Conservation (phyloP, 2,797 vertebrate species). For the Hypotaenidia philippensis region DNA sequence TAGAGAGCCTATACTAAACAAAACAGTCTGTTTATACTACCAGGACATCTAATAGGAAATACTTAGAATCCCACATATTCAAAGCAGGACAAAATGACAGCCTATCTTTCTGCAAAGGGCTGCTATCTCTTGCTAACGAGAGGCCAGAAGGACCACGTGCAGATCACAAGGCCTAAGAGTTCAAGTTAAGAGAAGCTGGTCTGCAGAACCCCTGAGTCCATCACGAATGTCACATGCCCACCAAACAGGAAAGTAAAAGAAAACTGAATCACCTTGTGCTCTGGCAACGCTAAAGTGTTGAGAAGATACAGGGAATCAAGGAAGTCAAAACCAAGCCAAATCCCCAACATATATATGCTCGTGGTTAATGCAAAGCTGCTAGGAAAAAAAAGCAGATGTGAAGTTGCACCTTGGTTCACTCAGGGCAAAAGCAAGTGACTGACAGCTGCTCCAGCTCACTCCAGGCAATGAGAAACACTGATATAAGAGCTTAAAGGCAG, state of each 20-base stretch:
- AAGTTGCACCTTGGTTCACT: background rate
- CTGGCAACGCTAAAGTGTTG: background rate
- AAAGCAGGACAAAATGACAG: slow-evolving; percentile 9
- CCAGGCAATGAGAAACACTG: background rate
- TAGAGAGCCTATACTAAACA: slow-evolving; percentile 54
- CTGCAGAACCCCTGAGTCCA: background rate
- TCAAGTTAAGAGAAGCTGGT: background rate
- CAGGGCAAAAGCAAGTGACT: background rate
- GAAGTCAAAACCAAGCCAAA: background rate
- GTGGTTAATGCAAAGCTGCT: background rate
- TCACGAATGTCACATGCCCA: background rate
- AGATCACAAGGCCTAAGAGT: slow-evolving; percentile 6
- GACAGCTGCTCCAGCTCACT: accelerated
- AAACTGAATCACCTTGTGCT: background rate
- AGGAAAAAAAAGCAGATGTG: background rate
- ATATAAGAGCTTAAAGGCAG: background rate
- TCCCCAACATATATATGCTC: accelerated
- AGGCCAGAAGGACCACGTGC: background rate
- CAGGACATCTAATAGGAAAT: slow-evolving; percentile 37
- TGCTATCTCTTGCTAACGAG: background rate
- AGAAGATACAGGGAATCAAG: background rate
- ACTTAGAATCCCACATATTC: background rate
- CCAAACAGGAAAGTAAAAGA: background rate
- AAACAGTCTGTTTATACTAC: slow-evolving; percentile 48
- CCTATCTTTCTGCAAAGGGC: background rate